A percentile compares a stretch with the other conserved stretches of the same genome.
These are phyloP conservation scores for Lasiurus cinereus DNA, from an alignment of 2,113 vertebrate genomes.

Conservation along the genomic window DNA sequence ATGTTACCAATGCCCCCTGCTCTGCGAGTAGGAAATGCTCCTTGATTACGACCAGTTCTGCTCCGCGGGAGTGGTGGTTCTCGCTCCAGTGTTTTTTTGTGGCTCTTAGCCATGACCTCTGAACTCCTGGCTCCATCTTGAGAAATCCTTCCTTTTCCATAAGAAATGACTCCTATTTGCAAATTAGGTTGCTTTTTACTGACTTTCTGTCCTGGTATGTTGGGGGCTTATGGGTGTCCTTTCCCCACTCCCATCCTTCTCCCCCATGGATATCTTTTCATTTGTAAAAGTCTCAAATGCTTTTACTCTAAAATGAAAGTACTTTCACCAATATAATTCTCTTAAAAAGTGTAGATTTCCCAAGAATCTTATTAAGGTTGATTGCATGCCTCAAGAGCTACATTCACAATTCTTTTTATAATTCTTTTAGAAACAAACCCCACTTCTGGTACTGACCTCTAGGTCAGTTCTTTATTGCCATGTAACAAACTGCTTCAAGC, in stretches of 20 bases:
- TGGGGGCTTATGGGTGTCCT: neutral
- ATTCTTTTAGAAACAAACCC: neutral
- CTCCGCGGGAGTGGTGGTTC: neutral
- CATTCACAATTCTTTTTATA: neutral
- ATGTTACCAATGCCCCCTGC: neutral
- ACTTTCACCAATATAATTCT: neutral
- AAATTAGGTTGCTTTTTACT: neutral
- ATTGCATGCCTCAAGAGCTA: neutral
- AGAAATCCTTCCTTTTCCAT: neutral
- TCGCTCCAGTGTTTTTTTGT: neutral
- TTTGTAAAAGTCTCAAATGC: neutral
- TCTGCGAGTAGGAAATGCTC: neutral
- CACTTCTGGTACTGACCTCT: neutral
- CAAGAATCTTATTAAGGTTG: neutral
- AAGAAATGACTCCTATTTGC: neutral
- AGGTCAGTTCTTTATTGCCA: neutral
- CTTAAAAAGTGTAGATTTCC: neutral
- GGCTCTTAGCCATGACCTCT: neutral
- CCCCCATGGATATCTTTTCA: too few species aligned
- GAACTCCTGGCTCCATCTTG: neutral
- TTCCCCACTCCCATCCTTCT: too few species aligned
- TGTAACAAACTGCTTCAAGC: neutral
- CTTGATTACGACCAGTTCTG: neutral
- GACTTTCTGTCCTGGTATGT: neutral
- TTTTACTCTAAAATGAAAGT: neutral